Conservation (phyloP, 2,888 invertebrate species). For the Eristalis intricaria region DNA sequence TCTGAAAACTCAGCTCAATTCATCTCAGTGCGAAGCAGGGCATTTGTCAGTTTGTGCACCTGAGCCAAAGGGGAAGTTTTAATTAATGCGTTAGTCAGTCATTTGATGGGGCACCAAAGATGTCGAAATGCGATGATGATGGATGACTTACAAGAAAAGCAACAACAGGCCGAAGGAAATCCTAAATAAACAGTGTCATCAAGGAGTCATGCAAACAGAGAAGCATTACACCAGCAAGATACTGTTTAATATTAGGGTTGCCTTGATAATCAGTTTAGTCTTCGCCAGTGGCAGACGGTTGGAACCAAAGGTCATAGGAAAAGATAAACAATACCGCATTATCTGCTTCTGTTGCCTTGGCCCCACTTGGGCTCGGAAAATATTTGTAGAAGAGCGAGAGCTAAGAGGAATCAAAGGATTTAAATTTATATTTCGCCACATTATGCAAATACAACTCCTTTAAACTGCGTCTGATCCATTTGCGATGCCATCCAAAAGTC, state of each 20-base stretch:
- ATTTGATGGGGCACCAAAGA: slow-evolving; percentile 37
- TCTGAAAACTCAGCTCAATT: background rate
- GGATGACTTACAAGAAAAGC: slow-evolving; percentile 49
- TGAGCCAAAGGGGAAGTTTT: slow-evolving; percentile 31
- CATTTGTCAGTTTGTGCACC: slow-evolving; percentile 32
- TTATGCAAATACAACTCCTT: background rate
- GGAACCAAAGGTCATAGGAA: background rate
- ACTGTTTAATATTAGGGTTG: slow-evolving; percentile 51
- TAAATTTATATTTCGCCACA: background rate
- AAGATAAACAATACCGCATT: slow-evolving; percentile 1
- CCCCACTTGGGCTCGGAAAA: background rate
- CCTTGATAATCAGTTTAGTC: slow-evolving; percentile 44
- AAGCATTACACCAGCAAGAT: slow-evolving; percentile 20
- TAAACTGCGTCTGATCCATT: background rate
- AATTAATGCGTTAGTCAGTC: slow-evolving; percentile 56
- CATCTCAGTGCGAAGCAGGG: slow-evolving; percentile 19
- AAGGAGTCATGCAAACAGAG: slow-evolving; percentile 20
- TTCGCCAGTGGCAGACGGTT: background rate
- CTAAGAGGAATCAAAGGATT: background rate
- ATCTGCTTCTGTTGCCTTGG: background rate
- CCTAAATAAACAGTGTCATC: slow-evolving; percentile 52
- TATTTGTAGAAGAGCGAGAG: background rate
- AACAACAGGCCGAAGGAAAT: slow-evolving; percentile 4
- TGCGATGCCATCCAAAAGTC: background rate
- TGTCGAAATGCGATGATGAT: slow-evolving; percentile 65